Evolutionary conservation across 1,140 invertebrate genomes (phyloP).

Genomic region (Drosophila kepulauana): DNA sequence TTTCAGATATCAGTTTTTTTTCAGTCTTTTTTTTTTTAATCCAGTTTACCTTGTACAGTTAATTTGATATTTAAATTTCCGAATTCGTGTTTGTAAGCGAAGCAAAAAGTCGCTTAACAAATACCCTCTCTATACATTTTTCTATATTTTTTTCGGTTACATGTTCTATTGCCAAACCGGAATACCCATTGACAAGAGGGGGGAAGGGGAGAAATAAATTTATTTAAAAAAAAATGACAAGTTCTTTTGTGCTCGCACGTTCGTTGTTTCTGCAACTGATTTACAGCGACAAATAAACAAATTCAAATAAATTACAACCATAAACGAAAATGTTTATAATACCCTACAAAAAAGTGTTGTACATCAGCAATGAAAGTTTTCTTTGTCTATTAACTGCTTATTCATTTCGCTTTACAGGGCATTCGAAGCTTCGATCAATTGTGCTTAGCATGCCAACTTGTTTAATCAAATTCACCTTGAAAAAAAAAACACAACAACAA

Average conservation of each 20-base stretch:
- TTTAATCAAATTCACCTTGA: constrained; percentile 74
- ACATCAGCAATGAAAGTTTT: not conserved
- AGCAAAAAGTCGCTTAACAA: not conserved
- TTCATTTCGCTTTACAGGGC: not conserved
- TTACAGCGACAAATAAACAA: constrained; percentile 53
- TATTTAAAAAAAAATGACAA: constrained; percentile 1
- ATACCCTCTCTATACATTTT: not conserved
- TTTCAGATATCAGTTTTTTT: not conserved
- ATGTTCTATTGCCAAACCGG: not conserved
- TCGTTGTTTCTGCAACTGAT: constrained; percentile 46
- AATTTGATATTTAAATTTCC: constrained; percentile 13
- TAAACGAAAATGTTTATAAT: not conserved
- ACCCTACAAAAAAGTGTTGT: not conserved
- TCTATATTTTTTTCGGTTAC: constrained; percentile 1
- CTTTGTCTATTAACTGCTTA: not conserved
- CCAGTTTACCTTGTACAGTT: constrained; percentile 44
- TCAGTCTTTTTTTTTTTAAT: not conserved
- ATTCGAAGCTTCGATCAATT: not conserved
- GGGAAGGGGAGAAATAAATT: not conserved
- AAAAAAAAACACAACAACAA: constrained; percentile 33
- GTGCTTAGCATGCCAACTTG: constrained; percentile 3
- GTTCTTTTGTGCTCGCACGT: not conserved
- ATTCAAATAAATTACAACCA: constrained; percentile 13
- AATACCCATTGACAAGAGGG: not conserved
- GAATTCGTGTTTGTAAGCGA: constrained; percentile 2